Base-by-base conservation (phyloP, 2,113 vertebrate genomes). In the Hiodon tergisus region DNA sequence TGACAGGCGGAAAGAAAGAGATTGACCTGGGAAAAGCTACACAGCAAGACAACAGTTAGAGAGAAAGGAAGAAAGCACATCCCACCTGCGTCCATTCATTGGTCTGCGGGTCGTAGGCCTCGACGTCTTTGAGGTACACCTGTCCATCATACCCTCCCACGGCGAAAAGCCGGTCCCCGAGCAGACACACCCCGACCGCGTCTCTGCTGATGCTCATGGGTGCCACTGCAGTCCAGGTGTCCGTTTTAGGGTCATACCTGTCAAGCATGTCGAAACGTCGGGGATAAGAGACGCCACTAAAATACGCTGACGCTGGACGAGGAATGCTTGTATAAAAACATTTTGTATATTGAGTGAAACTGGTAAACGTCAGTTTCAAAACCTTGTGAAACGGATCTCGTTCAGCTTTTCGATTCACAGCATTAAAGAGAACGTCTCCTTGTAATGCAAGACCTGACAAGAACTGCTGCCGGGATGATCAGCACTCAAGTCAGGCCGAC, bases 141-240 rank as follows among this genome's bases (percentile, higher is more conserved):
- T 97, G 95, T 13, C 97, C 97, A n/a, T 99, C 95, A 60, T 99
- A 98, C 10, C 97, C 97, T 11, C 97, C 97, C 60, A 99, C 96
- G 5, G 97, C 97, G 8, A 96, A 99, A 51, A 99, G 78, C 54
- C 93, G 93, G 83, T 98, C 95, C 0, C 97, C 97, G 14, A 98
- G 93, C 75, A 98, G 92, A 87, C 97, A 98, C 57, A 99, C 97
- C 9, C 97, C 97, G 61, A 99, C 97, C 0, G 97, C 97, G 66
- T 99, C 97, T 83, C 97, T 93, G 89, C 96, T 96, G 78, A 98
- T 92, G 83, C 96, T 98, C 96, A 98, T 98, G 6, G 97, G 95
- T n/a, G 97, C 96, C 47, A 99, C 97, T 46, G 95, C 89, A 4
- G 97, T 99, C 97, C 97, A 99, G 80, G 87, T 84, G 57, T 99